These are phyloP conservation scores for Ictalurus punctatus DNA, from an alignment of 2,113 vertebrate genomes.

Conservation along the genomic window DNA sequence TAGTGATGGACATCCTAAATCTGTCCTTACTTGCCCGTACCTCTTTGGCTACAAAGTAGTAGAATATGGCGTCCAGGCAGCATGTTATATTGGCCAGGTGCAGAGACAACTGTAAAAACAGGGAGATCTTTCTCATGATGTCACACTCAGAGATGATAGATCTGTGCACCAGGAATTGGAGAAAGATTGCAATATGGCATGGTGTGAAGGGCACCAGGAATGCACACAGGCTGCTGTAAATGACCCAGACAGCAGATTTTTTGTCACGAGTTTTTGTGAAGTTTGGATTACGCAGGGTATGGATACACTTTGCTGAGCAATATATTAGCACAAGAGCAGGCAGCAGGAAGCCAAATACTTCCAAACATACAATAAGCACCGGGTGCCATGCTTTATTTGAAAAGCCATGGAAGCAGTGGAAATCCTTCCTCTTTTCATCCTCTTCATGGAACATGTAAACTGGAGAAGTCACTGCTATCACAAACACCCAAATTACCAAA, in stretches of 20 bases:
- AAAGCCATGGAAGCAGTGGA: conserved; percentile 80
- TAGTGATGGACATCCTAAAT: conserved; percentile 53
- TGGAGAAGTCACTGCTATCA: conserved; percentile 66
- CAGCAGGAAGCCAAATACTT: conserved; percentile 83
- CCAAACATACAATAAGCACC: conserved; percentile 70
- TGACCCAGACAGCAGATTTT: conserved; percentile 73
- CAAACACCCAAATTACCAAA: conserved; percentile 73
- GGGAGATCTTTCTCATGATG: conserved; percentile 68
- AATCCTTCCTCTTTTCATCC: accelerated
- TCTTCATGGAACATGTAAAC: conserved; percentile 63
- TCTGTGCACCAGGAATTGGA: conserved; percentile 87
- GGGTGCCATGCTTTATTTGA: conserved; percentile 72
- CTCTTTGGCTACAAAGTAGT: conserved; percentile 84
- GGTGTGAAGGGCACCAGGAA: conserved; percentile 88
- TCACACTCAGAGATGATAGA: conserved; percentile 71
- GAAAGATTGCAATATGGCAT: conserved; percentile 78
- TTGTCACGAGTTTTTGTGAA: conserved; percentile 50
- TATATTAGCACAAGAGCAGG: conserved; percentile 75
- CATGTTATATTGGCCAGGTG: conserved; percentile 86
- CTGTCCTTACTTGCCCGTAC: conserved; percentile 64
- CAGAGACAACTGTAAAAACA: conserved; percentile 82
- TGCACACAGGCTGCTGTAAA: conserved; percentile 77
- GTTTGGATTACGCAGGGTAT: conserved; percentile 63
- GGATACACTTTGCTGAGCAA: conserved; percentile 78
- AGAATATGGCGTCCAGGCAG: conserved; percentile 87